These are phyloP conservation scores for Ptychoptera albimana DNA, from an alignment of 2,888 invertebrate species.

Conservation along the genomic window DNA sequence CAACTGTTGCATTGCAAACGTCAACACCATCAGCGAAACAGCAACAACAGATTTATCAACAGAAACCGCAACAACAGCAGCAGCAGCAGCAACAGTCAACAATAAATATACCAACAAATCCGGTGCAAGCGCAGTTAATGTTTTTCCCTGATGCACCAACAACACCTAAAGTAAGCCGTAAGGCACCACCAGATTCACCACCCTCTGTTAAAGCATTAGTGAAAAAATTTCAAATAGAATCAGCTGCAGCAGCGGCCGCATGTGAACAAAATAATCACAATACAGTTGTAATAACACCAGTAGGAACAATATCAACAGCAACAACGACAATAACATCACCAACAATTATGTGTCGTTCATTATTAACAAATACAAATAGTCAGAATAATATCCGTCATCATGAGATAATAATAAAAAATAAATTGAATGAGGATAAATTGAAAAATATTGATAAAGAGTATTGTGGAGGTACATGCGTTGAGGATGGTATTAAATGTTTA, in stretches of 20 bases:
- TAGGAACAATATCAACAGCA: slow-evolving; percentile 5
- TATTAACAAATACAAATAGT: background rate
- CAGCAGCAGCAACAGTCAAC: slow-evolving; percentile 16
- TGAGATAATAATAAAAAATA: no score
- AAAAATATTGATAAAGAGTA: no score
- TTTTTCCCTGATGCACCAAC: slow-evolving; percentile 47
- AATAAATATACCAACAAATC: slow-evolving; percentile 4
- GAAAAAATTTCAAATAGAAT: slow-evolving; percentile 28
- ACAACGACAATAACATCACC: slow-evolving; percentile 8
- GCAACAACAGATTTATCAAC: slow-evolving; percentile 3
- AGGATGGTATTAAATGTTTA: no score
- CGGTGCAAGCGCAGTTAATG: slow-evolving; percentile 16
- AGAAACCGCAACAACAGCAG: slow-evolving; percentile 15
- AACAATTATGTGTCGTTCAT: slow-evolving; percentile 8
- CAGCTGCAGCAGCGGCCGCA: slow-evolving; percentile 8
- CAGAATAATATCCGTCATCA: no score
- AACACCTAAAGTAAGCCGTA: slow-evolving; percentile 48
- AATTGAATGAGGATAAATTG: no score
- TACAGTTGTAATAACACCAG: background rate
- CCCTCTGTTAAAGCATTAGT: slow-evolving; percentile 29
- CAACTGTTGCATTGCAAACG: slow-evolving; percentile 6
- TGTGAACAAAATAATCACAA: background rate
- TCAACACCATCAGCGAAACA: slow-evolving; percentile 8
- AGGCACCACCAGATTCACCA: slow-evolving; percentile 39
- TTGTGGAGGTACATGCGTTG: no score